These are phyloP conservation scores for Caenorhabditis sinica DNA, from an alignment of 2,888 invertebrate species.

Conservation along the genomic window DNA sequence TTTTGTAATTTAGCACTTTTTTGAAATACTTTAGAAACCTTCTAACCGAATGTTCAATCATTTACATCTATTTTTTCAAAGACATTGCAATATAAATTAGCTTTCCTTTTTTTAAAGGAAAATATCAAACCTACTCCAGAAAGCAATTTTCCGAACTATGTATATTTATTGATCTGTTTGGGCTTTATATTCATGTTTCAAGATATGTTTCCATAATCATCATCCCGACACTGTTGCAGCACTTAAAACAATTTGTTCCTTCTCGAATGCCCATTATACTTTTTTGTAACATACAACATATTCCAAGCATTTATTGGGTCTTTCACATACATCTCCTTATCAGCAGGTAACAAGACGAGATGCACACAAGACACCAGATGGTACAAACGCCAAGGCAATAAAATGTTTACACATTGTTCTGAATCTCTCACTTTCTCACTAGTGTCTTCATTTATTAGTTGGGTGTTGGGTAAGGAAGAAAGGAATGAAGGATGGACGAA, in stretches of 20 bases:
- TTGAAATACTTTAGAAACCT: too few relatives aligned
- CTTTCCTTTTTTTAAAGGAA: too few relatives aligned
- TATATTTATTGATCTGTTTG: too few relatives aligned
- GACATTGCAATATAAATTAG: too few relatives aligned
- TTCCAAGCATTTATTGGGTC: conserved; percentile 58
- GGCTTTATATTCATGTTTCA: not conserved
- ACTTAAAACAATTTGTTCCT: not conserved
- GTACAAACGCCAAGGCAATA: conserved; percentile 58
- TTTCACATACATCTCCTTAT: conserved; percentile 40
- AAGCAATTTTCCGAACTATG: too few relatives aligned
- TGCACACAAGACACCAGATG: conserved; percentile 63
- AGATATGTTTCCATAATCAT: too few relatives aligned
- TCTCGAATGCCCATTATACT: not conserved
- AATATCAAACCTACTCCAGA: too few relatives aligned
- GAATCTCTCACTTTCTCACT: conserved; percentile 31
- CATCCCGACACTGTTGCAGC: too few relatives aligned
- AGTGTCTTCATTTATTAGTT: conserved; percentile 51
- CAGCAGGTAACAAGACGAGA: conserved; percentile 39
- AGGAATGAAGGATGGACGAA: conserved; percentile 3
- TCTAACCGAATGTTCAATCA: too few relatives aligned
- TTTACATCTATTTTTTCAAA: too few relatives aligned
- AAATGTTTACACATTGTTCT: conserved; percentile 49
- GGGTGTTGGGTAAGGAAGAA: conserved; percentile 44
- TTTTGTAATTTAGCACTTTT: too few relatives aligned
- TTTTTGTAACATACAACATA: not conserved